Conservation (phyloP, 2,797 vertebrate genomes). For the Trichosurus vulpecula region DNA sequence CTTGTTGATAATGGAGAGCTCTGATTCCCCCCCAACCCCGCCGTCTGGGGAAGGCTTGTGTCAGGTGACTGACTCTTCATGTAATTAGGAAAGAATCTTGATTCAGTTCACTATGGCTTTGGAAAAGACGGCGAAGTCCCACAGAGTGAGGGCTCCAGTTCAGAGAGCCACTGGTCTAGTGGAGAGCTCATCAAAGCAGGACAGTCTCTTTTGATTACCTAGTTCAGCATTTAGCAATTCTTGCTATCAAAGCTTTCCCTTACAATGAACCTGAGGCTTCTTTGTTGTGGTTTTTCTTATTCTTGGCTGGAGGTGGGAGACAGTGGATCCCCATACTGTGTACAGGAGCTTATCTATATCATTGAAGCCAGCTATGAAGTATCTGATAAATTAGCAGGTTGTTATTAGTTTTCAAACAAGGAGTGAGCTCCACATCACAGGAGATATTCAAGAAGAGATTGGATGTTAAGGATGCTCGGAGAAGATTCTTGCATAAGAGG, state of each 20-base stretch:
- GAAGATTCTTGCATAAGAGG: neutral
- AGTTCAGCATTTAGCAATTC: neutral
- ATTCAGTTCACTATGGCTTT: neutral
- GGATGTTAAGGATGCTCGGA: neutral
- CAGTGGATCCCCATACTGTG: neutral
- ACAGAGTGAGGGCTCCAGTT: neutral
- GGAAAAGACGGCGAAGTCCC: neutral
- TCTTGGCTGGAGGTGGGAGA: neutral
- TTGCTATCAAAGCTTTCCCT: neutral
- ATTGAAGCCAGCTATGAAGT: neutral
- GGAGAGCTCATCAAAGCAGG: neutral
- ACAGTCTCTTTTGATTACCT: neutral
- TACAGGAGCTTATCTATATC: neutral
- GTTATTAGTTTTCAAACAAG: neutral
- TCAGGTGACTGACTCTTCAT: neutral
- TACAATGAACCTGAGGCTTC: neutral
- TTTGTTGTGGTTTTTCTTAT: neutral
- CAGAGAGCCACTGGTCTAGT: neutral
- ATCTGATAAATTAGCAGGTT: neutral
- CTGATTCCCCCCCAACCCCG: neutral
- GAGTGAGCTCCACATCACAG: neutral
- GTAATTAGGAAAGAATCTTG: constrained; percentile 25
- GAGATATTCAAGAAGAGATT: neutral
- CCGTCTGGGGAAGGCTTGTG: neutral
- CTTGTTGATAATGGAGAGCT: neutral